Base-by-base conservation (phyloP, 2,888 invertebrate genomes). In the Phlogophora meticulosa region DNA sequence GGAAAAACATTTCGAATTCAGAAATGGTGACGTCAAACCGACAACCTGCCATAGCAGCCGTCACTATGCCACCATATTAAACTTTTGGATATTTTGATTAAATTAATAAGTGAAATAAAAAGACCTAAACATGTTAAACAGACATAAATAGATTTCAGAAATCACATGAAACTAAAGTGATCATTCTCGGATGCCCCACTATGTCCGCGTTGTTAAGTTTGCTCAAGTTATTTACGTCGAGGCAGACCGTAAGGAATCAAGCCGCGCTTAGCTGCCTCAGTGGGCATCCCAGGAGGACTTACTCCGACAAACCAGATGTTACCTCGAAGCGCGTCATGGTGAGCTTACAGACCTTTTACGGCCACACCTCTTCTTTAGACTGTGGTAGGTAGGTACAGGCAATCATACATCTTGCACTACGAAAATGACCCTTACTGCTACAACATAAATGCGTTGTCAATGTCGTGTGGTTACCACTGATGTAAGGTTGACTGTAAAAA, bases 191-290 rank as follows among this genome's bases (percentile, higher is more conserved):
- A 76, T 79, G 84, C 85, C 85, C 84, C 80, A 90, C 64, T 64
- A 93, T 94, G 94, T 86, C 85, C 73, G 81, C 78, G 68, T 83
- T 91, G 82, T 69, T 85, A 56, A 85, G 80, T 78, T 85, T 90
- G 45, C 84, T 89, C 53, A 89, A 81, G 76, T 49, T 83, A 42
- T 74, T 89, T 22, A 72, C 85, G 36, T 69, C 76, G n/a, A 82
- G 81, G 60, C 78, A 81, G 42, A 55, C 78, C 58, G 60, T 87
- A 59, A 82, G 70, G 69, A 87, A 78, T 22, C 61, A 72, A 22
- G 52, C 60, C 13, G 57, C 71, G 4, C 46, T 85, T 34, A 81
- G 72, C 45, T 84, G 80, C 65, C 51, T 84, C 53, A 66, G 71
- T 56, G 68, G 78, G 52, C 66, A 72, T 13, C 61, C 63, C 24